These are phyloP conservation scores for Lumbricus terrestris DNA, from an alignment of 2,888 invertebrate species.

Conservation along the genomic window DNA sequence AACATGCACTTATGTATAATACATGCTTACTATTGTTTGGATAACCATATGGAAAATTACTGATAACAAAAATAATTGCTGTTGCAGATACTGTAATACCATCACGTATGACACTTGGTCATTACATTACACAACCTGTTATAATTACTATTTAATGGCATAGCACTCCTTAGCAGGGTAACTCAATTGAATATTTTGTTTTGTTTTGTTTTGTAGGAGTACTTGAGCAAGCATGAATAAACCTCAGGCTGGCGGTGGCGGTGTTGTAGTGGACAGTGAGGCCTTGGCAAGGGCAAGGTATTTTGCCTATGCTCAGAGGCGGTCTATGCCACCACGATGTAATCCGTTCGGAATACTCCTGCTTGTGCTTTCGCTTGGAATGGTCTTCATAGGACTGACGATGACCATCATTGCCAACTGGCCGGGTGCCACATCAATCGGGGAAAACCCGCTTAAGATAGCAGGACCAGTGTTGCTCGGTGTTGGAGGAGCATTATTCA, in stretches of 20 bases:
- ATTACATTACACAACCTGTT: neutral
- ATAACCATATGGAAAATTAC: too few species aligned
- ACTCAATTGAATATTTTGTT: neutral
- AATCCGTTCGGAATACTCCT: conserved; percentile 38
- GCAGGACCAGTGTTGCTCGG: conserved; percentile 39
- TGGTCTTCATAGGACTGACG: conserved; percentile 39
- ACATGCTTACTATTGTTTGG: too few species aligned
- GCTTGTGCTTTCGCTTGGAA: conserved; percentile 36
- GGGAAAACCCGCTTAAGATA: conserved; percentile 38
- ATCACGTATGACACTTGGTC: too few species aligned
- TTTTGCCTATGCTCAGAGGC: conserved; percentile 28
- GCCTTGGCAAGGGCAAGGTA: conserved; percentile 26
- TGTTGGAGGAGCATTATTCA: conserved; percentile 32
- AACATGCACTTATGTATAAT: too few species aligned
- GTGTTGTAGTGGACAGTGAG: conserved; percentile 21
- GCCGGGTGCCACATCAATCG: conserved; percentile 38
- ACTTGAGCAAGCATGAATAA: conserved; percentile 4
- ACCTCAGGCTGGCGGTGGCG: neutral
- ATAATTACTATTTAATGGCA: neutral
- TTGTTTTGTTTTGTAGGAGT: neutral
- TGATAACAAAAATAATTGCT: too few species aligned
- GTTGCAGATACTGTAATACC: too few species aligned
- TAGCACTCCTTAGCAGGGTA: neutral
- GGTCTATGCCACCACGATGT: conserved; percentile 32
- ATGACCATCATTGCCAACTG: conserved; percentile 40